Base-by-base conservation (phyloP, 1,140 invertebrate species). In the Drosophila rhopaloa region DNA sequence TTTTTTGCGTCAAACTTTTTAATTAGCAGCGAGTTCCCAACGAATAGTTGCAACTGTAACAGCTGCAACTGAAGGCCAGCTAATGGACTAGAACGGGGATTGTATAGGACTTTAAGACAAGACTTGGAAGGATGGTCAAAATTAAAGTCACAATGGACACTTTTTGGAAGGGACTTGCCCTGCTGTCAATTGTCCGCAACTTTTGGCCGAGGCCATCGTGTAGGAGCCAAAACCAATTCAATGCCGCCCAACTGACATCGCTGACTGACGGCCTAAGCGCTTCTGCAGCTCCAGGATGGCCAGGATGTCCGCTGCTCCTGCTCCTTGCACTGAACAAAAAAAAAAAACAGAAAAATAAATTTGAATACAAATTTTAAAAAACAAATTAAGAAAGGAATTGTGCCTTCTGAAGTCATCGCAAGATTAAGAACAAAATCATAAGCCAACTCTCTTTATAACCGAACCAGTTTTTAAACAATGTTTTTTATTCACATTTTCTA, bases 191-290 rank as follows among this genome's bases (percentile, higher is more conserved):
- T 73, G 70, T 73, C 48, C 68, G 56, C 67, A 73, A 61, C 56
- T 60, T 73, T 75, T 11, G 44, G 35, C 55, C 24, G 71, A 53
- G 41, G 46, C 59, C 72, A 65, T 47, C 35, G 32, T 37, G 44
- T 40, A 24, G 37, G 32, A 47, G 40, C 58, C 72, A 75, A 65
- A 75, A 75, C 72, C 72, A 75, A 75, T 76, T 72, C 48, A 65
- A 62, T 41, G 82, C 53, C 74, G 61, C 60, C 50, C 67, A 65
- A 81, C 48, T 78, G 78, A 81, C 82, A 81, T 78, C 46, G 38
- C 66, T 86, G 81, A 85, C 78, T 75, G 82, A 78, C 81, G 55
- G 73, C 53, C 60, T 66, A 81, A 86, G 82, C 78, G 54, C 44
- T 70, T 35, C 50, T 35, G 14, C 46, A 46, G 71, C 79, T 55